Conservation (phyloP, 2,797 vertebrate species). For the Rhodeus uyekii region DNA sequence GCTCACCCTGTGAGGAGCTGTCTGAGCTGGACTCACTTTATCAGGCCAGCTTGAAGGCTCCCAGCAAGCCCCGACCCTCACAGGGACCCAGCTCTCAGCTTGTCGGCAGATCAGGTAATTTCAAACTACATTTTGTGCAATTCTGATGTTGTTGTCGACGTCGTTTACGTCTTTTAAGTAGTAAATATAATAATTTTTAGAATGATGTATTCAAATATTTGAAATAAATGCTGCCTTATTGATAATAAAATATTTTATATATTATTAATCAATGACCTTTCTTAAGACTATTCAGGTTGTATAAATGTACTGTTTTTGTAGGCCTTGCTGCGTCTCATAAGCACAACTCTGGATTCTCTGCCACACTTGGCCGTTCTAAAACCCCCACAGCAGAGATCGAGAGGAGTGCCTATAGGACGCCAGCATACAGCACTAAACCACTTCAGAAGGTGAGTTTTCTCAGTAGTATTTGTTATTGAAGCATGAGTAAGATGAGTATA, state of each 20-base stretch:
- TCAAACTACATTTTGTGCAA: not conserved
- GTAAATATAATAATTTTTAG: not conserved
- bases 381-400: constrained; percentile 90
- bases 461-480: not conserved
- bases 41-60: constrained; percentile 88
- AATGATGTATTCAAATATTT: no score
- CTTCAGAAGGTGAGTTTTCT: constrained; percentile 61
- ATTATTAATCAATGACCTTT: not conserved
- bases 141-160: not conserved
- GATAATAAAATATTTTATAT: not conserved
- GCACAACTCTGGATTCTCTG: constrained; percentile 61
- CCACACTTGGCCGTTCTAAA: constrained; percentile 80
- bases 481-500: not conserved
- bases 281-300: not conserved
- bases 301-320: constrained; percentile 15
- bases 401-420: constrained; percentile 78
- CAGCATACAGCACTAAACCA: constrained; percentile 47
- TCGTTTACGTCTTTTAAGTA: not conserved
- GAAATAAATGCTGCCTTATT: not conserved
- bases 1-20: constrained; percentile 78
- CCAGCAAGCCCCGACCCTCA: constrained; percentile 73
- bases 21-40: constrained; percentile 93
- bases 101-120: constrained; percentile 67
- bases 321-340: constrained; percentile 70
- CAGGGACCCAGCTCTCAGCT: constrained; percentile 61